Conservation (phyloP, 2,888 invertebrate genomes). For the Sinopyrophorus schimmeli region DNA sequence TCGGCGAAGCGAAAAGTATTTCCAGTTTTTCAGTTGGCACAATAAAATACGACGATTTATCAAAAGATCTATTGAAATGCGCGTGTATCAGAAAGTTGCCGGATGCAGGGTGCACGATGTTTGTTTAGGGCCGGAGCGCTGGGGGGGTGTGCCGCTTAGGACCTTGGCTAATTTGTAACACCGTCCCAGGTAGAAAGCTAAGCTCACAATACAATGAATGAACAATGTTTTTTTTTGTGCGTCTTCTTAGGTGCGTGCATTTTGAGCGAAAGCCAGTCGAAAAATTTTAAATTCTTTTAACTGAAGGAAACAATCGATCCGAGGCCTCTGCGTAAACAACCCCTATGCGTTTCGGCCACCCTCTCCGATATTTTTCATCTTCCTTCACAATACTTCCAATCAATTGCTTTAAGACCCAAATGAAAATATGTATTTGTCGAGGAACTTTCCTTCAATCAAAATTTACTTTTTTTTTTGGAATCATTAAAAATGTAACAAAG, state of each 20-base stretch:
- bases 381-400: too few species aligned
- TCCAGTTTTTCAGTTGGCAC: slow-evolving; percentile 27
- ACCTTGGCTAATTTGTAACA: slow-evolving; percentile 53
- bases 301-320: slow-evolving; percentile 31
- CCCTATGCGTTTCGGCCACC: too few species aligned
- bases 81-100: slow-evolving; percentile 24
- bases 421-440: too few species aligned
- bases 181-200: slow-evolving; percentile 47
- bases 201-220: slow-evolving; percentile 48
- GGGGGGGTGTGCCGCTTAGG: slow-evolving; percentile 44
- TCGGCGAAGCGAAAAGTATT: slow-evolving; percentile 18
- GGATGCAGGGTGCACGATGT: slow-evolving; percentile 50
- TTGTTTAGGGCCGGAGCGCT: slow-evolving; percentile 50
- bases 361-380: too few species aligned
- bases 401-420: too few species aligned
- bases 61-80: slow-evolving; percentile 26
- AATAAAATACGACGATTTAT: slow-evolving; percentile 29
- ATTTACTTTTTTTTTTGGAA: too few species aligned
- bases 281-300: slow-evolving; percentile 33
- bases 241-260: slow-evolving; percentile 30
- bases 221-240: slow-evolving; percentile 36
- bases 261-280: slow-evolving; percentile 28
- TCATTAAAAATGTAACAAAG: too few species aligned
- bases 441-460: too few species aligned
- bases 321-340: slow-evolving; percentile 33